A percentile compares a stretch with the other conserved stretches of the same genome.
Evolutionary conservation across 2,113 vertebrate genomes (phyloP).

Genomic region (Ageneiosus marmoratus): DNA sequence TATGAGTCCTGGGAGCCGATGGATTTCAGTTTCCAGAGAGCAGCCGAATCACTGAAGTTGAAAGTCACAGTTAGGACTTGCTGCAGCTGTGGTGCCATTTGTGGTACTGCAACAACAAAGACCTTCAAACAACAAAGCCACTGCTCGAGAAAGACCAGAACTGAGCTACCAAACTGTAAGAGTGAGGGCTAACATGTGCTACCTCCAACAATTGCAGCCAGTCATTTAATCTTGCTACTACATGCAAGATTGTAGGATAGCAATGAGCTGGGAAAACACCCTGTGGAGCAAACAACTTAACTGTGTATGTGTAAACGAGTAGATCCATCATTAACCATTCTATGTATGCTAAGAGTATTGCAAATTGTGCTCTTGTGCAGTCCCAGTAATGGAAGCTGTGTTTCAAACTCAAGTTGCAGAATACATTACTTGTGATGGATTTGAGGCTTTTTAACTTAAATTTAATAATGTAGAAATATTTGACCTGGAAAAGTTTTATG

Average conservation of each 20-base stretch:
- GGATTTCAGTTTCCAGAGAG: conserved; percentile 8
- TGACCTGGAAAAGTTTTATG: background rate
- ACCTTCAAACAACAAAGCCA: conserved; percentile 23
- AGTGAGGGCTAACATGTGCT: background rate
- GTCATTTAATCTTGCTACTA: background rate
- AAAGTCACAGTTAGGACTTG: conserved; percentile 17
- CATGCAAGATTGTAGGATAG: background rate
- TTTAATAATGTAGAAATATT: background rate
- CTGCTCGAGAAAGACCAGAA: conserved; percentile 17
- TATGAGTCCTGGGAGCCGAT: background rate
- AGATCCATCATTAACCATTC: background rate
- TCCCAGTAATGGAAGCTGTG: background rate
- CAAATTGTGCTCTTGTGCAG: background rate
- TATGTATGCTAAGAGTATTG: background rate
- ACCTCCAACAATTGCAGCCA: background rate
- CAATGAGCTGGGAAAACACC: background rate
- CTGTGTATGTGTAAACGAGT: background rate
- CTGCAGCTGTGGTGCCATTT: conserved; percentile 1
- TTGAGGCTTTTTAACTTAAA: background rate
- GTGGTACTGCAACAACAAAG: conserved; percentile 31
- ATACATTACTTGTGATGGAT: background rate
- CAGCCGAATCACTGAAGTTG: conserved; percentile 13
- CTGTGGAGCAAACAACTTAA: background rate
- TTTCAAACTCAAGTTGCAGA: background rate
- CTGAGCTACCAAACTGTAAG: conserved; percentile 21